Percentiles rank a stretch among this genome's conserved stretches.
phyloP scores from a whole-genome alignment of 2,888 invertebrate genomes.

The Ochropacha duplaris region DNA sequence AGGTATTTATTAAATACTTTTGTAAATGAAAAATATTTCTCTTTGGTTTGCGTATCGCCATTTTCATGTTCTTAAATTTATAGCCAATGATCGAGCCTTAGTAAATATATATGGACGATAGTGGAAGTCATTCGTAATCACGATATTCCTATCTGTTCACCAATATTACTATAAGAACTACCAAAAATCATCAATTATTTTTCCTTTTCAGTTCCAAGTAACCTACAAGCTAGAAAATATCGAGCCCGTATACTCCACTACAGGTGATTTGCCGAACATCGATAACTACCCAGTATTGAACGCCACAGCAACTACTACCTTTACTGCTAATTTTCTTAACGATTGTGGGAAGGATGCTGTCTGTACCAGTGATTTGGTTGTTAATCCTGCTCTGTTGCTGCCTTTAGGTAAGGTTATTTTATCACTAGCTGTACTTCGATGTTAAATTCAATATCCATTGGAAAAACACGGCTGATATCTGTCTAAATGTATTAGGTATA shows the following conservation, averaged over 20 bases:
- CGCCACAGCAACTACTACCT: slow-evolving; percentile 90
- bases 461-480: too few relatives aligned
- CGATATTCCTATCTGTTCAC: too few relatives aligned
- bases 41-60: too few relatives aligned
- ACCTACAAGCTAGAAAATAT: slow-evolving; percentile 91
- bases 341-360: slow-evolving; percentile 94
- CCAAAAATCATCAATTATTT: background rate
- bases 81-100: too few relatives aligned
- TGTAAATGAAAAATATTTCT: too few relatives aligned
- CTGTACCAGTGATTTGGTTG: slow-evolving; percentile 91
- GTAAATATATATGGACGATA: too few relatives aligned
- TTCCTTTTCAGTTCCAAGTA: slow-evolving; percentile 85
- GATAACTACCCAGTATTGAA: slow-evolving; percentile 94
- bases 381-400: slow-evolving; percentile 85
- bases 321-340: slow-evolving; percentile 94
- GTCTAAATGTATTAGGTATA: too few relatives aligned
- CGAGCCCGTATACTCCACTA: slow-evolving; percentile 80
- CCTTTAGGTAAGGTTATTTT: slow-evolving; percentile 73
- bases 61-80: too few relatives aligned
- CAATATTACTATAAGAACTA: too few relatives aligned
- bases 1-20: too few relatives aligned
- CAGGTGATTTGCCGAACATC: slow-evolving; percentile 85
- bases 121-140: too few relatives aligned
- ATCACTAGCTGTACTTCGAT: background rate
- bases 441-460: too few relatives aligned